Evolutionary conservation across 1,140 invertebrate genomes (phyloP).

Genomic region (Leucophenga varia): DNA sequence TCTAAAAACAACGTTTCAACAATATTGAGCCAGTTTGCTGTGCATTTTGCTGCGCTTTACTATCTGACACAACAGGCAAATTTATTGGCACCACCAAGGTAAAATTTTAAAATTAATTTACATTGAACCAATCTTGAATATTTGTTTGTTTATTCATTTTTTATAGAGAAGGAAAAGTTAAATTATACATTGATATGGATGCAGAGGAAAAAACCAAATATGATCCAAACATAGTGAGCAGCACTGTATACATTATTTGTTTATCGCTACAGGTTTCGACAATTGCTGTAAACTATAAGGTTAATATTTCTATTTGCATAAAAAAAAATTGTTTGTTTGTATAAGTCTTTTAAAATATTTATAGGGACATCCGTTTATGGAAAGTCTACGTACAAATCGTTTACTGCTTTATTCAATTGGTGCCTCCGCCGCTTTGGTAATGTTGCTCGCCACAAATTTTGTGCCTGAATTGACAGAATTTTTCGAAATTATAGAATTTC

Average conservation of each 20-base stretch:
- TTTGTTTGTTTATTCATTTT: neutral
- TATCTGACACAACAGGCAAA: conserved; percentile 84
- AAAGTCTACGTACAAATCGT: conserved; percentile 89
- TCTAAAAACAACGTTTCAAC: conserved; percentile 88
- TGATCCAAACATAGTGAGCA: conserved; percentile 92
- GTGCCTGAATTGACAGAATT: conserved; percentile 76
- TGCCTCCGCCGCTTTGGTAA: conserved; percentile 70
- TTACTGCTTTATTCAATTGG: conserved; percentile 88
- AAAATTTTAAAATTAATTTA: conserved; percentile 54
- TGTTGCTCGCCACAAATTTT: conserved; percentile 74
- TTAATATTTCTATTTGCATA: too few species aligned
- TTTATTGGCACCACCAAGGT: conserved; percentile 67
- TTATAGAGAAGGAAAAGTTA: conserved; percentile 61
- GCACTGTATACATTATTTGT: conserved; percentile 97
- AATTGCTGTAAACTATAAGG: conserved; percentile 98
- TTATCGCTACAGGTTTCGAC: conserved; percentile 96
- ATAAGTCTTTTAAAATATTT: too few species aligned
- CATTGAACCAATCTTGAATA: too few species aligned
- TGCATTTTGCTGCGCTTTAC: conserved; percentile 91
- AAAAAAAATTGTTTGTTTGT: too few species aligned
- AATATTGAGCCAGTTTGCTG: conserved; percentile 90
- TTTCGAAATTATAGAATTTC: conserved; percentile 90
- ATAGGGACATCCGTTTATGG: conserved; percentile 98
- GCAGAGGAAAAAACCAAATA: conserved; percentile 81
- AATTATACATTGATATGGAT: conserved; percentile 61